phyloP scores from a whole-genome alignment of 2,113 vertebrate genomes.

The Eubucco bourcierii region DNA sequence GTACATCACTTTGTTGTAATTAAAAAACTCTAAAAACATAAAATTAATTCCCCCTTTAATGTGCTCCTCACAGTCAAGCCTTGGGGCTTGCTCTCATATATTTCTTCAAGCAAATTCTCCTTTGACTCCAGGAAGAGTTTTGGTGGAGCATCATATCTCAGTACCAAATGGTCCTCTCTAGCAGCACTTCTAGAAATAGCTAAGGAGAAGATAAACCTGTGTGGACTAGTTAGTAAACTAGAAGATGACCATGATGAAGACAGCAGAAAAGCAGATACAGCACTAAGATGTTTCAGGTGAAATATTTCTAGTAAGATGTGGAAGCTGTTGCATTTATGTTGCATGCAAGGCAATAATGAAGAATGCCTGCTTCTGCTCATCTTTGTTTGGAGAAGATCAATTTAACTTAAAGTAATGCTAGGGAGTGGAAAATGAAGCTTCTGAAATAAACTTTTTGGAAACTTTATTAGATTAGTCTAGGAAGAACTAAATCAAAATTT shows the following conservation, averaged over 20 bases:
- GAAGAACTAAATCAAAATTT: not conserved
- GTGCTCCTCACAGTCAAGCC: not conserved
- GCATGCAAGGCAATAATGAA: rapidly evolving
- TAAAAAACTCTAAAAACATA: not conserved
- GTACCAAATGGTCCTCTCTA: not conserved
- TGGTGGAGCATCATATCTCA: not conserved
- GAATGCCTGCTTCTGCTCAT: not conserved
- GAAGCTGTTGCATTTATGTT: not conserved
- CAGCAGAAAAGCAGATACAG: not conserved
- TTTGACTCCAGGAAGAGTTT: not conserved
- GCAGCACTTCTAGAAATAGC: not conserved
- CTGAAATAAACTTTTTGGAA: not conserved
- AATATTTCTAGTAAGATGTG: not conserved
- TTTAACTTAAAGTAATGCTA: not conserved
- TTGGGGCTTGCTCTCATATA: not conserved
- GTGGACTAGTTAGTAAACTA: not conserved
- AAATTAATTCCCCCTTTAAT: not conserved
- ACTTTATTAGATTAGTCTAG: not conserved
- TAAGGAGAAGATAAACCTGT: not conserved
- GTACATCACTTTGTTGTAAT: not conserved
- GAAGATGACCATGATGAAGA: not conserved
- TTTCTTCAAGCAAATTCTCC: not conserved
- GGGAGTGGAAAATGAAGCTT: not conserved
- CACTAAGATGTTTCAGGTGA: not conserved
- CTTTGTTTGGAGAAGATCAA: not conserved